A percentile compares a stretch with the other conserved stretches of the same genome.
These are phyloP conservation scores for Coregonus ussuriensis DNA, from an alignment of 2,797 vertebrate genomes.

Conservation along the genomic window DNA sequence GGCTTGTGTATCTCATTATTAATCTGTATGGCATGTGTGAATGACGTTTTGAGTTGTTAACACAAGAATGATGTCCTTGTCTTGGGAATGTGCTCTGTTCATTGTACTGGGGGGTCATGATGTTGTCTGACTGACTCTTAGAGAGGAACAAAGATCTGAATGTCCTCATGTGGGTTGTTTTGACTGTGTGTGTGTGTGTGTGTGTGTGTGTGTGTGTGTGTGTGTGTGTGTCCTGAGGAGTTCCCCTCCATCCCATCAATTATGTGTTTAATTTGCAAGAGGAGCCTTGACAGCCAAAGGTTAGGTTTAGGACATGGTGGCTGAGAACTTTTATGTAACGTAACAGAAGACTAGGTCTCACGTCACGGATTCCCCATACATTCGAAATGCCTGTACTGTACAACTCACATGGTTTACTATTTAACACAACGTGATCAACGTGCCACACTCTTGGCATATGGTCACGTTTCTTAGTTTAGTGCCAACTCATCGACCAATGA, in stretches of 20 bases:
- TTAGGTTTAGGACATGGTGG: conserved; percentile 27
- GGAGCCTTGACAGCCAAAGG: conserved; percentile 1
- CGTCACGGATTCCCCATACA: conserved; percentile 49
- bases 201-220: background rate
- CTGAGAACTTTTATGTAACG: conserved; percentile 54
- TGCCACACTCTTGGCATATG: conserved; percentile 47
- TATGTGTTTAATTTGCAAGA: background rate
- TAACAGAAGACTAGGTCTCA: conserved; percentile 16
- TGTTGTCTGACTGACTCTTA: background rate
- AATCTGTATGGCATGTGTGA: background rate
- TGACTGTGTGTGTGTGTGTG: background rate
- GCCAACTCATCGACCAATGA: conserved; percentile 64
- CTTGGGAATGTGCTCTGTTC: background rate
- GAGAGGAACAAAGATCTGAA: background rate
- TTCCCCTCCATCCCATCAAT: background rate
- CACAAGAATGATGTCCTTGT: background rate
- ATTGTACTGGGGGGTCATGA: background rate
- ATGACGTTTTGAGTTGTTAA: background rate
- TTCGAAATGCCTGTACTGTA: conserved; percentile 22
- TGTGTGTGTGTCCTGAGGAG: background rate
- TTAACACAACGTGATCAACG: conserved; percentile 62
- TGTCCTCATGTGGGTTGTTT: background rate
- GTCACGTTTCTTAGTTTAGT: conserved; percentile 71
- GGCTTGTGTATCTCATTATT: background rate
- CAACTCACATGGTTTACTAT: conserved; percentile 9